phyloP scores from a whole-genome alignment of 2,888 invertebrate species.

The Drosophila macrothrix region DNA sequence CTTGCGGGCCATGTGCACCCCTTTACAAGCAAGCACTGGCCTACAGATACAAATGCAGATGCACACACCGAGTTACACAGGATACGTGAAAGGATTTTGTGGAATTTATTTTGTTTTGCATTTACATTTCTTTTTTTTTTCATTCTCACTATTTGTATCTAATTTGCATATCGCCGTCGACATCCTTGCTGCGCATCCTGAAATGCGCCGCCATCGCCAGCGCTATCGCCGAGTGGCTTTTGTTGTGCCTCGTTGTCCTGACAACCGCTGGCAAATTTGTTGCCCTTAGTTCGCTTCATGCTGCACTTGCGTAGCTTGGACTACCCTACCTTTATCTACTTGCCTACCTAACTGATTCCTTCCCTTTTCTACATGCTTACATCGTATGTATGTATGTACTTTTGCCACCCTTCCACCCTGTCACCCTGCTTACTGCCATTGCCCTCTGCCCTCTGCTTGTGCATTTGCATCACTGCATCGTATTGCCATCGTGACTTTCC shows the following conservation, averaged over 20 bases:
- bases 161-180: constrained; percentile 80
- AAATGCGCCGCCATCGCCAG: constrained; percentile 52
- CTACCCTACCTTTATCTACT: constrained; percentile 17
- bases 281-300: constrained; percentile 27
- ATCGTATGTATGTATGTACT: background rate
- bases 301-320: constrained; percentile 24
- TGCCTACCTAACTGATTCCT: background rate
- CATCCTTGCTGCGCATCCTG: constrained; percentile 65
- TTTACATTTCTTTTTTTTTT: constrained; percentile 57
- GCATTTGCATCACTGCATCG: constrained; percentile 71
- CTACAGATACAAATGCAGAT: constrained; percentile 45
- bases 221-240: constrained; percentile 48
- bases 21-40: constrained; percentile 35
- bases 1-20: constrained; percentile 41
- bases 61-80: constrained; percentile 7
- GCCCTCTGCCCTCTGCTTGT: constrained; percentile 30
- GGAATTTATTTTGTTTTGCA: constrained; percentile 69
- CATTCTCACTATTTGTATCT: constrained; percentile 74
- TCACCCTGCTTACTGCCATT: background rate
- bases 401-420: background rate
- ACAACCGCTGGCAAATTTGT: constrained; percentile 70
- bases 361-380: background rate
- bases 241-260: constrained; percentile 67
- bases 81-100: constrained; percentile 75
- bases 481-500: constrained; percentile 38